Conservation (phyloP, 2,888 invertebrate species). For the Phytoseiulus persimilis region DNA sequence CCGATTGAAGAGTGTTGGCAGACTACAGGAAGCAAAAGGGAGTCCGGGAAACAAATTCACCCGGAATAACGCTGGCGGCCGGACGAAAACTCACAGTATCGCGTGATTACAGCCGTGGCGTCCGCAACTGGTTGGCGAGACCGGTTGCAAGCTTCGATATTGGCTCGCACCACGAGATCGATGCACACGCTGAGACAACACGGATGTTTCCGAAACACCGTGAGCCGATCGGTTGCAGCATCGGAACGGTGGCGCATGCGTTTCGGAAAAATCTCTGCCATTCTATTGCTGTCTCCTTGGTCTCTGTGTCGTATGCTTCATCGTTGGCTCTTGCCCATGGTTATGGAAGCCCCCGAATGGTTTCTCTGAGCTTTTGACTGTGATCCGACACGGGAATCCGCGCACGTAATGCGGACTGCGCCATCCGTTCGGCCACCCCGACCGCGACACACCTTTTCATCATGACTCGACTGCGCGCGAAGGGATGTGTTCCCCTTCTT, state of each 20-base stretch:
- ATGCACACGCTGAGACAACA: background rate
- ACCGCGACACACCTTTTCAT: background rate
- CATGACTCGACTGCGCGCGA: background rate
- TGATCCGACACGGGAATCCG: too few relatives aligned
- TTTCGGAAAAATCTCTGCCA: too few relatives aligned
- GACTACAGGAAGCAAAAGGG: background rate
- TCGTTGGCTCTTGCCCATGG: too few relatives aligned
- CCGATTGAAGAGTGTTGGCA: too few relatives aligned
- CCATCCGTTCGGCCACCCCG: background rate
- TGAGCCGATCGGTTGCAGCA: too few relatives aligned
- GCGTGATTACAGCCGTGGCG: background rate
- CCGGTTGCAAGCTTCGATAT: background rate
- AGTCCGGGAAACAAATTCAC: background rate
- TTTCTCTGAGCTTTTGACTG: too few relatives aligned
- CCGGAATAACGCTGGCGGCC: background rate
- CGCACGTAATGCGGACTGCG: background rate
- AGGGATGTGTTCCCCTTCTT: background rate
- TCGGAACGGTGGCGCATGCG: too few relatives aligned
- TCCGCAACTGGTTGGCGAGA: background rate
- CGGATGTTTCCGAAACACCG: too few relatives aligned
- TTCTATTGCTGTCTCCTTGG: too few relatives aligned
- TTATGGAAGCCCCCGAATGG: too few relatives aligned
- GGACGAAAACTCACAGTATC: background rate
- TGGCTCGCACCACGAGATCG: background rate
- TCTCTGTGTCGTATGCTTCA: too few relatives aligned